phyloP scores from a whole-genome alignment of 2,797 vertebrate genomes.

The Gymnothorax reevesii region DNA sequence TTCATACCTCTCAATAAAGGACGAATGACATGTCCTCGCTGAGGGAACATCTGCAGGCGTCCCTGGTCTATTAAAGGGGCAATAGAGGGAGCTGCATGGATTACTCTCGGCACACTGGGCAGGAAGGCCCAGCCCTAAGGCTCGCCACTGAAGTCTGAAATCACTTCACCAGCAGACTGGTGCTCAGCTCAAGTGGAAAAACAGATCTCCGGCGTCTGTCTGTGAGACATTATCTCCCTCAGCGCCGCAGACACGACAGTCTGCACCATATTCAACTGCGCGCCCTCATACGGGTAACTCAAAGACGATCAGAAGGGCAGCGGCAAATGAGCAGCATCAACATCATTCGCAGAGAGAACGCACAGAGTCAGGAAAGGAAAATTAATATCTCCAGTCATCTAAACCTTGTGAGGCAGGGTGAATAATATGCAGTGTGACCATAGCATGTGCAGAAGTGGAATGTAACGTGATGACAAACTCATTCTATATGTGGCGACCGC shows the following conservation, averaged over 20 bases:
- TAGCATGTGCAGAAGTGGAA: slow-evolving; percentile 7
- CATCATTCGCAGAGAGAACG: neutral
- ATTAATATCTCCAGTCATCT: neutral
- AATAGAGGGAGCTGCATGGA: slow-evolving; percentile 20
- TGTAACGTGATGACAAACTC: neutral
- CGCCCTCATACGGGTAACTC: neutral
- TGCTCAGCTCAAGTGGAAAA: slow-evolving; percentile 53
- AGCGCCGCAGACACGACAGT: slow-evolving; percentile 9
- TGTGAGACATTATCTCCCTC: slow-evolving; percentile 36
- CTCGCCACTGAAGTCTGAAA: slow-evolving; percentile 38
- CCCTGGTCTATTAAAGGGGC: neutral
- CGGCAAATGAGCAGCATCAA: neutral
- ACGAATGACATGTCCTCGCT: neutral
- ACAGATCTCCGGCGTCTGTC: slow-evolving; percentile 46
- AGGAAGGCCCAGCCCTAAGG: slow-evolving; percentile 32
- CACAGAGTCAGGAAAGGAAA: neutral
- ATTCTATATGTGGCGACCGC: neutral
- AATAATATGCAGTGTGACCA: slow-evolving; percentile 7
- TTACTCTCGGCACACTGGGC: slow-evolving; percentile 37
- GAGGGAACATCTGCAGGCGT: neutral
- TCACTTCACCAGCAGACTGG: slow-evolving; percentile 50
- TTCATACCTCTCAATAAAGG: neutral
- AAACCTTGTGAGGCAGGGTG: neutral
- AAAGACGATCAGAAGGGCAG: neutral
- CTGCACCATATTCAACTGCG: neutral